phyloP scores from a whole-genome alignment of 2,888 invertebrate genomes.

The Chymomyza procnemis region DNA sequence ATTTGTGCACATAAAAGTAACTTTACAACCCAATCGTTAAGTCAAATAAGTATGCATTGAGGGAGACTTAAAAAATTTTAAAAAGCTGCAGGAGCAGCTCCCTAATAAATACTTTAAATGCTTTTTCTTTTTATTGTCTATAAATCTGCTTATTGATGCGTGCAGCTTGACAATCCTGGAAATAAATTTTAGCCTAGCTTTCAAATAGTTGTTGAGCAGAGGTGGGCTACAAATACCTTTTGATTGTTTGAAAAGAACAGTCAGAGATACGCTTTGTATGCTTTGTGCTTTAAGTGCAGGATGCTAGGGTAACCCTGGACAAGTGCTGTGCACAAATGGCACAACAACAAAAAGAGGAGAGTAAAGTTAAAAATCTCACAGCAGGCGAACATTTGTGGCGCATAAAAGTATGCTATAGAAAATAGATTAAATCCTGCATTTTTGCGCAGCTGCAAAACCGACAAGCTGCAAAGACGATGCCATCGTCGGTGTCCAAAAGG shows the following conservation, averaged over 20 bases:
- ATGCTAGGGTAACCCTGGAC: background rate
- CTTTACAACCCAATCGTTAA: too few relatives aligned
- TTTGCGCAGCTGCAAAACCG: conserved; percentile 44
- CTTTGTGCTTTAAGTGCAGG: background rate
- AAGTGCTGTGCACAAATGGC: background rate
- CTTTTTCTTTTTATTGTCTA: background rate
- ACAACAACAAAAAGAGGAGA: background rate
- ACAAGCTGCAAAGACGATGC: conserved; percentile 1
- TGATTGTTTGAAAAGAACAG: background rate
- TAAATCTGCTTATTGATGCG: background rate
- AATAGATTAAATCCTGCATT: conserved; percentile 42
- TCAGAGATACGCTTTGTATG: background rate
- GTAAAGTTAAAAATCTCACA: conserved; percentile 9
- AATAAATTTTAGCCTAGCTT: background rate
- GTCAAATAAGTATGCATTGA: too few relatives aligned
- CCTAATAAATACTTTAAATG: background rate
- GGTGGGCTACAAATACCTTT: background rate
- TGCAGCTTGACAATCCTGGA: background rate
- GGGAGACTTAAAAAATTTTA: too few relatives aligned
- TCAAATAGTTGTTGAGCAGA: background rate
- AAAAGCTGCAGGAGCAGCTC: too few relatives aligned
- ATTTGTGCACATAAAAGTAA: too few relatives aligned
- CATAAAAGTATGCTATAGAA: conserved; percentile 53
- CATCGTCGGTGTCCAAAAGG: background rate
- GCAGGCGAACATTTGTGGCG: conserved; percentile 26